phyloP scores from a whole-genome alignment of 2,113 vertebrate genomes.

The Trochalopteron elliotii region DNA sequence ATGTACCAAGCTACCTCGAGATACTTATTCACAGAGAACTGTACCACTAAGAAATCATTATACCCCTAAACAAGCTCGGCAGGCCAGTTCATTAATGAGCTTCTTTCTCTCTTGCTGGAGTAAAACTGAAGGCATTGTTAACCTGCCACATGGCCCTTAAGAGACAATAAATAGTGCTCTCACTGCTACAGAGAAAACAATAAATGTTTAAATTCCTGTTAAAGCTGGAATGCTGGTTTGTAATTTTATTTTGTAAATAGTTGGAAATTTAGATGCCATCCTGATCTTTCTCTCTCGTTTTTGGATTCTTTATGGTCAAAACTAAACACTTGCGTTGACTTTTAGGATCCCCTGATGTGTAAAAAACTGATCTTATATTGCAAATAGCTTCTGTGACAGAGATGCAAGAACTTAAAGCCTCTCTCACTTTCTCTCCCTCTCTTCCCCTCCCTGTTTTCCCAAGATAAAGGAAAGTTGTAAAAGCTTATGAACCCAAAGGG shows the following conservation, averaged over 20 bases:
- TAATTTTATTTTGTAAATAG: conserved; percentile 61
- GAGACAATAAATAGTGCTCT: conserved; percentile 61
- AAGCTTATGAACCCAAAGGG: background rate
- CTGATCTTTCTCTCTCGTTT: conserved; percentile 36
- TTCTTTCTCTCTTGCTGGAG: conserved; percentile 18
- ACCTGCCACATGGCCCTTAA: conserved; percentile 50
- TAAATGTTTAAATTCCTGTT: conserved; percentile 54
- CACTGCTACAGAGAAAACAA: conserved; percentile 31
- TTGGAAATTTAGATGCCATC: conserved; percentile 42
- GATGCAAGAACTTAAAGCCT: background rate
- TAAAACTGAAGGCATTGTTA: conserved; percentile 53
- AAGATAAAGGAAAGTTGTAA: background rate
- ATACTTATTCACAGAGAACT: background rate
- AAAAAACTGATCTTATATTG: background rate
- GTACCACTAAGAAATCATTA: conserved; percentile 48
- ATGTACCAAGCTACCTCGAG: background rate
- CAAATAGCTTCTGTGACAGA: background rate
- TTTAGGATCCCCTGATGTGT: background rate
- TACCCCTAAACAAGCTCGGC: background rate
- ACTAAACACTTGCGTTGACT: conserved; percentile 36
- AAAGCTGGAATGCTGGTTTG: conserved; percentile 17
- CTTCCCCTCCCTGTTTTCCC: background rate
- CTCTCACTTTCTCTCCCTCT: background rate
- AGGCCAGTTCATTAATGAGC: conserved; percentile 45
- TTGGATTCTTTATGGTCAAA: conserved; percentile 44